Evolutionary conservation across 1,140 invertebrate genomes (phyloP).

Genomic region (Colletes latitarsis): DNA sequence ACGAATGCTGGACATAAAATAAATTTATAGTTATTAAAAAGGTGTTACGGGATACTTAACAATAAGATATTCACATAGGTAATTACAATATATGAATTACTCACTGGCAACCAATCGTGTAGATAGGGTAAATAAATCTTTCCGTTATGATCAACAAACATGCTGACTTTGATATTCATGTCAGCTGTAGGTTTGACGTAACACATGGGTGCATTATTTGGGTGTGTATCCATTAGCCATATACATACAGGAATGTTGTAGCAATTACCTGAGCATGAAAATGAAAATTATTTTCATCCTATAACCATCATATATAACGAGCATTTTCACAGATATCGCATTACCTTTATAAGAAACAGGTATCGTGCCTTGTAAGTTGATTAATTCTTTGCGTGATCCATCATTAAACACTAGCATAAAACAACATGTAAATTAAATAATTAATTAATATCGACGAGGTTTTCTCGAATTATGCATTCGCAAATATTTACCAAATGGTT

Average conservation of each 20-base stretch:
- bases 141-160: conserved; percentile 96
- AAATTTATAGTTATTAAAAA: not conserved
- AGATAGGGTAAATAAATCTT: conserved; percentile 98
- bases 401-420: conserved; percentile 91
- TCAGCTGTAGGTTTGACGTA: conserved; percentile 97
- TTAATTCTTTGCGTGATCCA: conserved; percentile 90
- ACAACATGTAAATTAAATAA: not conserved
- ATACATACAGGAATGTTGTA: conserved; percentile 99
- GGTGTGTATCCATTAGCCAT: conserved; percentile 98
- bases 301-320: not conserved
- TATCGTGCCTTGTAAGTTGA: conserved; percentile 95
- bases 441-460: not conserved
- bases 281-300: not conserved
- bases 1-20: conserved; percentile 84
- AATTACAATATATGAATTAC: conserved; percentile 65
- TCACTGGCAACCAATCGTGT: conserved; percentile 95
- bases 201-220: conserved; percentile 97
- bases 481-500: conserved; percentile 84
- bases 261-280: conserved; percentile 83
- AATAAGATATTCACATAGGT: not conserved
- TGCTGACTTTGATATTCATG: conserved; percentile 97
- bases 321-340: not conserved
- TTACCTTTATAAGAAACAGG: conserved; percentile 94
- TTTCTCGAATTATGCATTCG: not conserved
- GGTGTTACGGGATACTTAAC: conserved; percentile 10